These are phyloP conservation scores for Oryctolagus cuniculus DNA, from an alignment of 2,113 vertebrate species.

Conservation along the genomic window mOryCun1.1 NC_091433.1:144703001-144703500, in stretches of 20 bases:
- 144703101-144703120: background rate
- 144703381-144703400: conserved; percentile 73
- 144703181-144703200: background rate
- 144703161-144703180: background rate
- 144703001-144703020: conserved; percentile 11
- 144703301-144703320: background rate
- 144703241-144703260: background rate
- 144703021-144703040: background rate
- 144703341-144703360: background rate
- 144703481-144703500: conserved; percentile 25
- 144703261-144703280: conserved; percentile 46
- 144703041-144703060: background rate
- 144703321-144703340: conserved; percentile 39
- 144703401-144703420: conserved; percentile 34
- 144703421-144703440: conserved; percentile 69
- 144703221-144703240: conserved; percentile 59
- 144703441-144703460: conserved; percentile 44
- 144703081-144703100: background rate
- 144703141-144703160: background rate
- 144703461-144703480: conserved; percentile 25
- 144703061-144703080: background rate
- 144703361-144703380: conserved; percentile 62
- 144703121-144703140: conserved; percentile 11
- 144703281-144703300: conserved; percentile 67
- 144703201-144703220: conserved; percentile 61